Conservation (phyloP, 1,140 invertebrate species). For the Ericerus pela region DNA sequence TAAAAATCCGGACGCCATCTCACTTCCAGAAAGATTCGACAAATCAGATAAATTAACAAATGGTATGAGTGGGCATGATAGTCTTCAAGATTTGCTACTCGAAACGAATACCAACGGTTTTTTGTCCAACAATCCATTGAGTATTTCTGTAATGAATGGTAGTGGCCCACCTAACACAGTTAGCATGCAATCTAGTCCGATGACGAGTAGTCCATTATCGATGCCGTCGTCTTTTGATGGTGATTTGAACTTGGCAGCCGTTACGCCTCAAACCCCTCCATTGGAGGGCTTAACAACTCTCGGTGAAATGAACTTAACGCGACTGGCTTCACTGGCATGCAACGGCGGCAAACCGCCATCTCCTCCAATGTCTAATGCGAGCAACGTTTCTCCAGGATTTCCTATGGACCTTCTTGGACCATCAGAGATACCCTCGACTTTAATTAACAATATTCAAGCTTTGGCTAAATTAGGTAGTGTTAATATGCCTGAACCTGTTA, state of each 20-base stretch:
- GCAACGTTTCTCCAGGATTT: conserved; percentile 33
- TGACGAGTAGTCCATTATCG: conserved; percentile 47
- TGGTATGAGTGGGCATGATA: too few species aligned
- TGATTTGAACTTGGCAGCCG: conserved; percentile 34
- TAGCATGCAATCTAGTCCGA: conserved; percentile 31
- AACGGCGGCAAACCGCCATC: conserved; percentile 35
- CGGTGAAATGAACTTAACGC: conserved; percentile 67
- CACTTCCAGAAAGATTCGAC: too few species aligned
- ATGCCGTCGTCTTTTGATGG: conserved; percentile 67
- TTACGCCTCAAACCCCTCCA: conserved; percentile 32
- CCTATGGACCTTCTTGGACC: conserved; percentile 53
- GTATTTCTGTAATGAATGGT: neutral
- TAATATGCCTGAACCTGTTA: conserved; percentile 33
- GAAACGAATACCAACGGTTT: neutral
- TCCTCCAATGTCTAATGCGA: conserved; percentile 25
- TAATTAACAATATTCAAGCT: conserved; percentile 72
- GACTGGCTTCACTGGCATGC: conserved; percentile 60
- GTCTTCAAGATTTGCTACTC: neutral
- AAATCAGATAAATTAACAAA: neutral
- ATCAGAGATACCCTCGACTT: conserved; percentile 38
- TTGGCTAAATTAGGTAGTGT: conserved; percentile 64
- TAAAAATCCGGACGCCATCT: conserved; percentile 3
- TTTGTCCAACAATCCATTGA: neutral
- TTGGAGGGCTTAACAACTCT: conserved; percentile 38
- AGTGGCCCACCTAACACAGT: neutral